phyloP scores from a whole-genome alignment of 2,888 invertebrate species.

The Drosophila aldrichi region DNA sequence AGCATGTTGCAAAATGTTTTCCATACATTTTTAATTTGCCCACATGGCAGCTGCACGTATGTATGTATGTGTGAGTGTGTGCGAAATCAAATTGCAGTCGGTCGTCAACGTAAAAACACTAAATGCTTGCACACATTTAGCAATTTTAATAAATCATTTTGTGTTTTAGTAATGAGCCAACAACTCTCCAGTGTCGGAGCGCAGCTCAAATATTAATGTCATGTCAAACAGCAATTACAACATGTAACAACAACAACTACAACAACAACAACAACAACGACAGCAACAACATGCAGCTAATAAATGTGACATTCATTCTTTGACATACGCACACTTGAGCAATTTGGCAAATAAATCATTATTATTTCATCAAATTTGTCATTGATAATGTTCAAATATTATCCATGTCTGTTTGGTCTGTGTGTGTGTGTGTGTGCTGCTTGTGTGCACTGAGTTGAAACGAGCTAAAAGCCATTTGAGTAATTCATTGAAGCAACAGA shows the following conservation, averaged over 20 bases:
- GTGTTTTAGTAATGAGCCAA: constrained; percentile 68
- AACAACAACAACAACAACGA: constrained; percentile 1
- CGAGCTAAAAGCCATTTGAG: constrained; percentile 10
- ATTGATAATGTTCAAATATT: constrained; percentile 66
- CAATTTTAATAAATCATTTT: constrained; percentile 75
- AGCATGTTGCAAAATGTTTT: constrained; percentile 46
- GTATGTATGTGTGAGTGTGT: neutral
- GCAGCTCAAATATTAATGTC: constrained; percentile 76
- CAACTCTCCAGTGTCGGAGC: constrained; percentile 29
- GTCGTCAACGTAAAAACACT: constrained; percentile 34
- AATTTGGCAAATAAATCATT: constrained; percentile 79
- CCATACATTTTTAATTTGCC: constrained; percentile 49
- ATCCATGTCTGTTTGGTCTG: constrained; percentile 4
- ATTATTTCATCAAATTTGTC: constrained; percentile 81
- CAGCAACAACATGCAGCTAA: constrained; percentile 34
- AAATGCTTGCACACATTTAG: constrained; percentile 59
- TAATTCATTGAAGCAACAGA: constrained; percentile 13
- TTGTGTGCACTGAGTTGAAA: constrained; percentile 14
- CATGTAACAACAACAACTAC: constrained; percentile 57
- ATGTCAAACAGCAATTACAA: constrained; percentile 79
- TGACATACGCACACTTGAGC: constrained; percentile 68
- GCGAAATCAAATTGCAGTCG: constrained; percentile 34
- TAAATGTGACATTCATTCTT: constrained; percentile 64
- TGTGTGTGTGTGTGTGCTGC: constrained; percentile 5
- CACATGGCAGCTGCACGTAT: constrained; percentile 1